Base-by-base conservation (phyloP, 2,797 vertebrate species). In the Peromyscus nudipes region DNA sequence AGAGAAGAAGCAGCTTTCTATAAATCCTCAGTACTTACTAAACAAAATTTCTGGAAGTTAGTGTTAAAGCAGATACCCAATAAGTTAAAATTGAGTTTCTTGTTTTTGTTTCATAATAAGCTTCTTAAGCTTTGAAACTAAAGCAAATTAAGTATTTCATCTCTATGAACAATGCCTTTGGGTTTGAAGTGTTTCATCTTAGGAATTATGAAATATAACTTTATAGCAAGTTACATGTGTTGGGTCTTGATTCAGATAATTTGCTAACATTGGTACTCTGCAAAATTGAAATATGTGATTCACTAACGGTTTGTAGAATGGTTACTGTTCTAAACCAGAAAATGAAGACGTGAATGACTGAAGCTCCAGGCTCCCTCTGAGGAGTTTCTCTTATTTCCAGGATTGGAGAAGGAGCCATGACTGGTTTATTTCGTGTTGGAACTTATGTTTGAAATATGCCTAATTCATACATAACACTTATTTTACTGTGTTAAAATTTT, bases 361-460 rank as follows among this genome's bases (percentile, higher is more conserved):
- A 95, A 79, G 87, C 49, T 92, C 49, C 71, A 37, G 46, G 0
- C 62, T 87, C 71, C 89, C 21, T 37, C 37, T 43, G n/a, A 14
- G n/a, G 75, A 12, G 92, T 95, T n/a, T 84, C 76, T 79, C 34
- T 96, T 65, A 73, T 69, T 95, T 90, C 52, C 40, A 67, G 52
- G 76, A 65, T 12, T 83, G 80, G 82, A 94, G 89, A 94, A 60
- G 43, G 49, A n/a, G 3, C 37, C 79, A 40, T 52, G 40, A 49
- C 75, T 83, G 0, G 8, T 27, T 64, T 67, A 62, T 92, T 92
- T 69, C n/a, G 5, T 27, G 43, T 14, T 91, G 80, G 94, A 96
- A 96, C 34, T 79, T 71, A 71, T 43, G 67, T 57, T 95, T 76
- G 79, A 96, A 85, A 94, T 94, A 91, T 55, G 46, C 89, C 34